These are phyloP conservation scores for Drosophila nigromelanica DNA, from an alignment of 1,140 invertebrate genomes.

Conservation along the genomic window DNA sequence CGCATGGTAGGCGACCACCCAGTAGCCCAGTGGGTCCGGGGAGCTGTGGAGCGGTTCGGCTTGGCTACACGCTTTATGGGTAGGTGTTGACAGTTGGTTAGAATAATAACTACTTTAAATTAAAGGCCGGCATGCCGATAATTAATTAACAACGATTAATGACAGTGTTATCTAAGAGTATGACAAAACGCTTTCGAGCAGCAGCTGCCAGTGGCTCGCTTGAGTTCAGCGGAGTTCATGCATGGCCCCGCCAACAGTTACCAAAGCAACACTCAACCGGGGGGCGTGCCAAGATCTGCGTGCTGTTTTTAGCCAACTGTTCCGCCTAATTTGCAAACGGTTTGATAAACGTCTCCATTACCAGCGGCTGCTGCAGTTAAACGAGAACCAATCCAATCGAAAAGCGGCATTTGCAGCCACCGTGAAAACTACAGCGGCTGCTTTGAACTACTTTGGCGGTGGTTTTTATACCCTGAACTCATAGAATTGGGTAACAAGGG, in stretches of 20 bases:
- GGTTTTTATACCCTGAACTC: conserved; percentile 1
- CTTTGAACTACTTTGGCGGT: conserved; percentile 24
- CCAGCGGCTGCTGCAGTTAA: neutral
- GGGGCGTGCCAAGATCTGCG: conserved; percentile 39
- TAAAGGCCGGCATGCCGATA: conserved; percentile 61
- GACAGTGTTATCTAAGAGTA: conserved; percentile 70
- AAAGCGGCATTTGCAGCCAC: neutral
- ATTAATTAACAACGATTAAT: conserved; percentile 79
- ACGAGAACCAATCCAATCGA: conserved; percentile 5
- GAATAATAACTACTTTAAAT: conserved; percentile 79
- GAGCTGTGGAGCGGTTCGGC: neutral
- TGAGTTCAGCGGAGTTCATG: conserved; percentile 61
- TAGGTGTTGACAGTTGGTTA: conserved; percentile 77
- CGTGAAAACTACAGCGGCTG: conserved; percentile 2
- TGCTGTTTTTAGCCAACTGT: conserved; percentile 41
- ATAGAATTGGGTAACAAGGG: no score
- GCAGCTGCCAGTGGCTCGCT: conserved; percentile 50
- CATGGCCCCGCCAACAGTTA: conserved; percentile 29
- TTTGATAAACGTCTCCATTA: conserved; percentile 45
- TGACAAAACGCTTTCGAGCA: conserved; percentile 55
- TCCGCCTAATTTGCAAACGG: conserved; percentile 57
- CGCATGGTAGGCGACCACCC: conserved; percentile 36
- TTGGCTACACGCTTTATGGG: conserved; percentile 43
- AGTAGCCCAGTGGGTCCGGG: conserved; percentile 8
- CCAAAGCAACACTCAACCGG: neutral